Evolutionary conservation across 2,113 vertebrate genomes (phyloP).

Genomic region (Cromileptes altivelis): DNA sequence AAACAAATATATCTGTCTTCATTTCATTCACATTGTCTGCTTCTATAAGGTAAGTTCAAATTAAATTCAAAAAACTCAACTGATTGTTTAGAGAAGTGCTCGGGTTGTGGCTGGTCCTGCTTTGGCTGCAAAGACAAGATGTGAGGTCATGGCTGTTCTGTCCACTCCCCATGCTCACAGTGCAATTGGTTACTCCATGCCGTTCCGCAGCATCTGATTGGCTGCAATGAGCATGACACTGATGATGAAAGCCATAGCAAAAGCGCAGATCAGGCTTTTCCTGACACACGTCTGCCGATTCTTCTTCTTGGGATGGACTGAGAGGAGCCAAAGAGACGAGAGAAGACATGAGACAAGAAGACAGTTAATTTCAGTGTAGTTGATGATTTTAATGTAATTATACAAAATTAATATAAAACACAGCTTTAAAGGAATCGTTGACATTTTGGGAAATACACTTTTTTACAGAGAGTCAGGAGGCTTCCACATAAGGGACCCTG

Average conservation of each 20-base stretch:
- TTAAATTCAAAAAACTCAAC: conserved; percentile 40
- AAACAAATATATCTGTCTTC: conserved; percentile 31
- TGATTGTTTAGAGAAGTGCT: conserved; percentile 73
- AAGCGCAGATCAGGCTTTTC: conserved; percentile 99
- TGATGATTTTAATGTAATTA: neutral
- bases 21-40: conserved; percentile 29
- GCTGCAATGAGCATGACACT: conserved; percentile 99
- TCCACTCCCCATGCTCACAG: conserved; percentile 84
- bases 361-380: neutral
- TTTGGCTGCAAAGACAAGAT: conserved; percentile 75
- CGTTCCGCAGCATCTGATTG: conserved; percentile 99
- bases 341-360: neutral
- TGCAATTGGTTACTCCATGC: conserved; percentile 94
- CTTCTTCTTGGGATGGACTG: conserved; percentile 98
- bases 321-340: conserved; percentile 17
- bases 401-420: neutral
- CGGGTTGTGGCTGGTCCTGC: conserved; percentile 76
- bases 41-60: conserved; percentile 46
- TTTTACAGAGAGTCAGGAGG: neutral
- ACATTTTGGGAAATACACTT: no score
- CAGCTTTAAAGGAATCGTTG: neutral
- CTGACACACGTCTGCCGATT: conserved; percentile 98
- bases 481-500: no score
- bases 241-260: conserved; percentile 99
- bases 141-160: conserved; percentile 76